These are phyloP conservation scores for Dolichallabes microphthalmus DNA, from an alignment of 2,113 vertebrate genomes.

Conservation along the genomic window DNA sequence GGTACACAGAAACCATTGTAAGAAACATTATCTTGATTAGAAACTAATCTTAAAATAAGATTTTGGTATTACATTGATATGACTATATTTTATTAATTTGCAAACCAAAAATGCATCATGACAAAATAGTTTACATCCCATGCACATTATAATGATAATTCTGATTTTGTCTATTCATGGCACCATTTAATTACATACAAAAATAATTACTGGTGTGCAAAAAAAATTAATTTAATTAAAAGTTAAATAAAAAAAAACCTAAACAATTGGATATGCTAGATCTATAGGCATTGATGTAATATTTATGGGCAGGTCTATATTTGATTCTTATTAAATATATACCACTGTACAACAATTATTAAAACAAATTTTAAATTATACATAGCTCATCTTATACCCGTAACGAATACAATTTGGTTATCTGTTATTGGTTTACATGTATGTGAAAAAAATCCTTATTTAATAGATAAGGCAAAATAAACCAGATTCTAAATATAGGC, in stretches of 20 bases:
- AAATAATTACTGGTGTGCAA: not conserved
- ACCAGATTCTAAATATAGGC: not conserved
- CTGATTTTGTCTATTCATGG: not conserved
- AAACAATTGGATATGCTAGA: not conserved
- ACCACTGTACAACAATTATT: not conserved
- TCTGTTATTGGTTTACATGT: not conserved
- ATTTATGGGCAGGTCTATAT: not conserved
- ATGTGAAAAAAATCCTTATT: not conserved
- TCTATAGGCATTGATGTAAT: not conserved
- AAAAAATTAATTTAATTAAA: not conserved
- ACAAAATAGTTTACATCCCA: not conserved
- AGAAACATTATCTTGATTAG: too few species aligned
- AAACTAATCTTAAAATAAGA: too few species aligned
- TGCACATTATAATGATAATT: too few species aligned
- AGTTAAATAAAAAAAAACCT: not conserved
- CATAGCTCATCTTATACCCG: too few species aligned
- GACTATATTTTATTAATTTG: not conserved
- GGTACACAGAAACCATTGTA: too few species aligned
- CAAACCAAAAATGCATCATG: not conserved
- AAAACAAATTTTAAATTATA: not conserved
- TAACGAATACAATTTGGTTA: not conserved
- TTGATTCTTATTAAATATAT: not conserved
- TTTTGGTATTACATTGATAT: too few species aligned
- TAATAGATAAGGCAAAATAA: not conserved
- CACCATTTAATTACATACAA: not conserved